phyloP scores from a whole-genome alignment of 2,797 vertebrate species.

The Pelodytes ibericus region DNA sequence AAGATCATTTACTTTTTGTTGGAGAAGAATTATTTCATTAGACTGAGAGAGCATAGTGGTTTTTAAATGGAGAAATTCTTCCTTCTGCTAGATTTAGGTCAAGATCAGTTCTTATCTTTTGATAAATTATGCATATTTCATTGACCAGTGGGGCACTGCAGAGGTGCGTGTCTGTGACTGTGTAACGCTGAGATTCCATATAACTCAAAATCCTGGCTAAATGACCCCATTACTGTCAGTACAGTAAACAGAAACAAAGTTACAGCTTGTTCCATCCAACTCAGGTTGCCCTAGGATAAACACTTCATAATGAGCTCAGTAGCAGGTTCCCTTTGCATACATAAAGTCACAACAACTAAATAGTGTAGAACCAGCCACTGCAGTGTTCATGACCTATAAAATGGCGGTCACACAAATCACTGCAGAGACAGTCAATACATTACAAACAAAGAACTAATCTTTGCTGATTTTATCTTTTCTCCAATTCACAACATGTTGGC shows the following conservation, averaged over 20 bases:
- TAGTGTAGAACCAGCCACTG: not conserved
- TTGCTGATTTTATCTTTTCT: not conserved
- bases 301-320: conserved; percentile 13
- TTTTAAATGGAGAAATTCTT: too few relatives aligned
- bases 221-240: not conserved
- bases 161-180: not conserved
- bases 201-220: not conserved
- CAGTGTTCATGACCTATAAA: not conserved
- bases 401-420: not conserved
- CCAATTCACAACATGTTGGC: too few relatives aligned
- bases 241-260: conserved; percentile 1
- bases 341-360: not conserved
- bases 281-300: not conserved
- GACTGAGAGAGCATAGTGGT: too few relatives aligned
- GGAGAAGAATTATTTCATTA: too few relatives aligned
- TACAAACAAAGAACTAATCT: not conserved
- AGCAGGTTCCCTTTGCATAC: not conserved
- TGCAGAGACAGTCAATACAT: not conserved
- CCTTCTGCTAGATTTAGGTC: too few relatives aligned
- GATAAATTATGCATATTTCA: not conserved
- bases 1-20: too few relatives aligned
- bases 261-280: not conserved
- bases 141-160: not conserved
- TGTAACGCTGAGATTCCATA: not conserved
- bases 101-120: too few relatives aligned